A percentile compares a stretch with the other conserved stretches of the same genome.
These are phyloP conservation scores for Argentina silus DNA, from an alignment of 2,797 vertebrate species.

Conservation along the genomic window DNA sequence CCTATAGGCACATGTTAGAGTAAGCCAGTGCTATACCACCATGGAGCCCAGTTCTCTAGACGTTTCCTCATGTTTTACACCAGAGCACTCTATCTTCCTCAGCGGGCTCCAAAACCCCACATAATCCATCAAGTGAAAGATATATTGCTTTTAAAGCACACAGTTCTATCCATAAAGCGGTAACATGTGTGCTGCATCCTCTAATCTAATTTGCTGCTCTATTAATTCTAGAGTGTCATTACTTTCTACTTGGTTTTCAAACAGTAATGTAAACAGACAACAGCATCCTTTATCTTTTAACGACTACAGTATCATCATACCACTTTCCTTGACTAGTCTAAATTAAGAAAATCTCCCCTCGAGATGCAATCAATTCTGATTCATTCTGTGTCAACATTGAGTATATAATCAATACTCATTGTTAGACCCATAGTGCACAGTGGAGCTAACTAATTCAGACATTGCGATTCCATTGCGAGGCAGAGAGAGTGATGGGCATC, in stretches of 20 bases:
- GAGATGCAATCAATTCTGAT: constrained; percentile 9
- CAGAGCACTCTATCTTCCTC: constrained; percentile 52
- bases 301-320: constrained; percentile 16
- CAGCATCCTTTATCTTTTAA: constrained; percentile 30
- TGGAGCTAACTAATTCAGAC: constrained; percentile 12
- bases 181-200: constrained; percentile 70
- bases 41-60: constrained; percentile 13
- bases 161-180: constrained; percentile 64
- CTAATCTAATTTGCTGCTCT: constrained; percentile 68
- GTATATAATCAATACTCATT: too few species aligned
- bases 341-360: constrained; percentile 32
- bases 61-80: constrained; percentile 38
- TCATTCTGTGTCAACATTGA: constrained; percentile 4
- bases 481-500: constrained; percentile 16
- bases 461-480: constrained; percentile 29
- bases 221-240: constrained; percentile 67
- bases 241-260: constrained; percentile 51
- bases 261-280: constrained; percentile 60
- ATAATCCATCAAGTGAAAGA: constrained; percentile 70
- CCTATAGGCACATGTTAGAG: not conserved
- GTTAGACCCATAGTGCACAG: constrained; percentile 16
- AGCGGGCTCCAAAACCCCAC: constrained; percentile 44
- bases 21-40: constrained; percentile 10
- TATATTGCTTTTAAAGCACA: constrained; percentile 68
- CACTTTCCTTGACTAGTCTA: constrained; percentile 23